Evolutionary conservation across 2,888 invertebrate species (phyloP).

Genomic region (Polydrusus tereticollis): DNA sequence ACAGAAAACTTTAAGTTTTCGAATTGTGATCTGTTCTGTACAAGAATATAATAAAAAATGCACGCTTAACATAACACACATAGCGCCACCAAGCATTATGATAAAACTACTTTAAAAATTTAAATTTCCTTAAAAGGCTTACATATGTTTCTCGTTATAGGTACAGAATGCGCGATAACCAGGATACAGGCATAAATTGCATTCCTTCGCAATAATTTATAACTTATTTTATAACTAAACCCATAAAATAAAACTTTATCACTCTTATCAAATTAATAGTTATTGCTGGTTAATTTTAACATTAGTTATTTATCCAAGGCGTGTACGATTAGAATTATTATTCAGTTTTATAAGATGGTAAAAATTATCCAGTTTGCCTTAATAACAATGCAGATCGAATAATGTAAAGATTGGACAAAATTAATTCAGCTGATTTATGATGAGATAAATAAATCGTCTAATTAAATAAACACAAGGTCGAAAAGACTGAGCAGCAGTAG

Average conservation of each 20-base stretch:
- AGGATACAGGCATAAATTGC: conserved; percentile 8
- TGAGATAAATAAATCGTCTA: neutral
- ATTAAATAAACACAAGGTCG: neutral
- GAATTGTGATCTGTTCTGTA: too few species aligned
- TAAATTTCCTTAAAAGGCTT: neutral
- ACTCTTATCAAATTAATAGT: neutral
- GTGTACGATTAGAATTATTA: neutral
- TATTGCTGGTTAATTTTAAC: neutral
- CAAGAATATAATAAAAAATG: too few species aligned
- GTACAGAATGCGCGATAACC: conserved; percentile 1
- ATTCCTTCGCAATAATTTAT: conserved; percentile 22
- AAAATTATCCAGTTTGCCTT: neutral
- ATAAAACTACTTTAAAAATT: neutral
- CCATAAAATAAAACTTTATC: conserved; percentile 23
- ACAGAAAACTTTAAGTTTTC: too few species aligned
- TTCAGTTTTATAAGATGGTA: neutral
- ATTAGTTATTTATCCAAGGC: neutral
- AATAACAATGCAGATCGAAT: neutral
- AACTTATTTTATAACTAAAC: conserved; percentile 1
- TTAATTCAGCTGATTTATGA: neutral
- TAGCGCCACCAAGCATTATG: neutral
- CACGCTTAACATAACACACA: neutral
- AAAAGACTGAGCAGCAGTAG: neutral
- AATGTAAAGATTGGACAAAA: neutral
- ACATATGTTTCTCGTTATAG: neutral